phyloP scores from a whole-genome alignment of 2,113 vertebrate genomes.

The Boulengeromyrus knoepffleri region DNA sequence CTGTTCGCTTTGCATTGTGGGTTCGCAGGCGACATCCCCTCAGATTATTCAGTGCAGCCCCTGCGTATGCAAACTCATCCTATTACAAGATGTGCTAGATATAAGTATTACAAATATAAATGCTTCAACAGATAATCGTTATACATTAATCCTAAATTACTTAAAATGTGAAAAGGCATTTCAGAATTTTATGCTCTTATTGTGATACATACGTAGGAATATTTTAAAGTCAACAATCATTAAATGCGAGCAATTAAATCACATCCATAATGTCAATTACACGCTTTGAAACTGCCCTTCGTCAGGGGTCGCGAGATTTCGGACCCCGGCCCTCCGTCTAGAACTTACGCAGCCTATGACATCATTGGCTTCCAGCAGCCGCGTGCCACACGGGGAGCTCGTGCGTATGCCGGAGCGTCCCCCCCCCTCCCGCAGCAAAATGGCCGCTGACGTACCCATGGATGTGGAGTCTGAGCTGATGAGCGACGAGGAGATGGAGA shows the following conservation, averaged over 20 bases:
- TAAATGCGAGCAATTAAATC: background rate
- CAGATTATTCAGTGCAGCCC: background rate
- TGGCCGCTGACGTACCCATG: constrained; percentile 83
- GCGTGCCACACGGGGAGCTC: background rate
- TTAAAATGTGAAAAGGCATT: background rate
- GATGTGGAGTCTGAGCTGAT: constrained; percentile 51
- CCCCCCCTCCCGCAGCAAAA: constrained; percentile 66
- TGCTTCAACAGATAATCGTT: background rate
- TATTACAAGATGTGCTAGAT: background rate
- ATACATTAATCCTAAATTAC: background rate
- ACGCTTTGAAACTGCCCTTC: background rate
- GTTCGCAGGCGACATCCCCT: background rate
- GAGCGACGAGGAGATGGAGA: constrained; percentile 55
- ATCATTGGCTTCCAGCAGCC: background rate
- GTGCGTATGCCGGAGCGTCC: background rate
- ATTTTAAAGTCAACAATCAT: background rate
- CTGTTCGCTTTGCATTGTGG: background rate
- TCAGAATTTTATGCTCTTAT: background rate
- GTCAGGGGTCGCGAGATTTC: background rate
- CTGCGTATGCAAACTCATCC: background rate
- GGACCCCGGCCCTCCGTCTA: background rate
- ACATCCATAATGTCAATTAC: background rate
- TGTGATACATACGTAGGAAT: background rate
- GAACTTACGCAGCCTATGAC: background rate
- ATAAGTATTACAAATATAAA: background rate